Evolutionary conservation across 92 coral and sea anemone genomes (phyloP).

Genomic region (Zoanthus solanderi): DNA sequence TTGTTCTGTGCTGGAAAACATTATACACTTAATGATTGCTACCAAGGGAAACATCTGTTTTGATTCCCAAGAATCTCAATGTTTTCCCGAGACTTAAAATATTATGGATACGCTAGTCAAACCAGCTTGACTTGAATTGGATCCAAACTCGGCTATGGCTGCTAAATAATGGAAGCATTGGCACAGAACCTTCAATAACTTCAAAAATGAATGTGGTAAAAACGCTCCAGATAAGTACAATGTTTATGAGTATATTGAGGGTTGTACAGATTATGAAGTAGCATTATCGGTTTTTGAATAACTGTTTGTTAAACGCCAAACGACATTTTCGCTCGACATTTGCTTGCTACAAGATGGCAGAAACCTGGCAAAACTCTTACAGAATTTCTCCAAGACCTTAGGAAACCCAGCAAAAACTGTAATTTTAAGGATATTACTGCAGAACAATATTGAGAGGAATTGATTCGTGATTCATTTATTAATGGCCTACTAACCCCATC

Average conservation of each 20-base stretch:
- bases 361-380: slow-evolving; percentile 43
- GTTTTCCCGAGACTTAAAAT: neutral
- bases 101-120: slow-evolving; percentile 58
- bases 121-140: slow-evolving; percentile 58
- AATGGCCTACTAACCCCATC: slow-evolving; percentile 13
- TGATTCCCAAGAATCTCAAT: no score
- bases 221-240: slow-evolving; percentile 61
- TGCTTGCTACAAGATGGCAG: slow-evolving; percentile 25
- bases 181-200: slow-evolving; percentile 50
- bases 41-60: no score
- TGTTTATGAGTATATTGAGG: slow-evolving; percentile 1
- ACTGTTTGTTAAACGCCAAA: neutral
- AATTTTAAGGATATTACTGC: no score
- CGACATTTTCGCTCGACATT: neutral
- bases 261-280: neutral
- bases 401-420: neutral
- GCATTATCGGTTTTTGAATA: slow-evolving; percentile 1
- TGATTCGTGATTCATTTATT: slow-evolving; percentile 26
- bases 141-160: slow-evolving; percentile 61
- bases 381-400: slow-evolving; percentile 43
- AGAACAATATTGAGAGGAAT: no score
- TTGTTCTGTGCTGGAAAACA: neutral
- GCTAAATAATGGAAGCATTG: slow-evolving; percentile 66
- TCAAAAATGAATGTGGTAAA: slow-evolving; percentile 48
- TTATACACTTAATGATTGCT: no score